Percentiles rank a stretch among this genome's conserved stretches.
phyloP scores from a whole-genome alignment of 2,113 vertebrate genomes.

The Apodemus sylvaticus region DNA sequence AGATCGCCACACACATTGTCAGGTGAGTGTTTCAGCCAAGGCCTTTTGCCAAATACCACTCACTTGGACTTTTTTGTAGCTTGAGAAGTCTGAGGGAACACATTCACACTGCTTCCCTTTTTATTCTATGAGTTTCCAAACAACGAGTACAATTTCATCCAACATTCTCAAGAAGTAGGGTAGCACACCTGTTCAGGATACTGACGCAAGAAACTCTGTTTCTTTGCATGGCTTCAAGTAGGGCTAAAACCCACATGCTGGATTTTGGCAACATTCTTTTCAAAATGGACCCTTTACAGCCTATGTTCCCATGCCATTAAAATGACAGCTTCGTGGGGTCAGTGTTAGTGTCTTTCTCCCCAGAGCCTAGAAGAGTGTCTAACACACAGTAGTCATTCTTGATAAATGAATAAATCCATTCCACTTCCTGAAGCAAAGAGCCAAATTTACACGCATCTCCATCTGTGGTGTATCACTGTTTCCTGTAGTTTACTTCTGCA shows the following conservation, averaged over 20 bases:
- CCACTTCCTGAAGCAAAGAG: not conserved
- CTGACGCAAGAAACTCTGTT: not conserved
- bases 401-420: not conserved
- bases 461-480: slow-evolving; percentile 29
- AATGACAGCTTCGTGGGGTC: not conserved
- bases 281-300: not conserved
- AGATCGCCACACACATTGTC: not conserved
- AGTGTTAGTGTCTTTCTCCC: not conserved
- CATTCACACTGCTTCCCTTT: not conserved
- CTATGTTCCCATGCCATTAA: not conserved
- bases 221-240: not conserved
- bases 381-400: not conserved
- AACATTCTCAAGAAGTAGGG: not conserved
- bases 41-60: slow-evolving; percentile 53
- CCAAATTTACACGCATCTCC: not conserved
- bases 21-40: slow-evolving; percentile 49
- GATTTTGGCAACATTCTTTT: not conserved
- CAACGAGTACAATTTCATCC: not conserved
- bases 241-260: not conserved
- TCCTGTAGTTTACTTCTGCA: slow-evolving; percentile 5
- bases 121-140: not conserved
- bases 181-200: not conserved
- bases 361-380: not conserved
- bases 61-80: not conserved
- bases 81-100: not conserved